Percentiles rank a stretch among this genome's conserved stretches.
Evolutionary conservation across 2,113 vertebrate species (phyloP).

Genomic region (Speoplatyrhinus poulsoni): DNA sequence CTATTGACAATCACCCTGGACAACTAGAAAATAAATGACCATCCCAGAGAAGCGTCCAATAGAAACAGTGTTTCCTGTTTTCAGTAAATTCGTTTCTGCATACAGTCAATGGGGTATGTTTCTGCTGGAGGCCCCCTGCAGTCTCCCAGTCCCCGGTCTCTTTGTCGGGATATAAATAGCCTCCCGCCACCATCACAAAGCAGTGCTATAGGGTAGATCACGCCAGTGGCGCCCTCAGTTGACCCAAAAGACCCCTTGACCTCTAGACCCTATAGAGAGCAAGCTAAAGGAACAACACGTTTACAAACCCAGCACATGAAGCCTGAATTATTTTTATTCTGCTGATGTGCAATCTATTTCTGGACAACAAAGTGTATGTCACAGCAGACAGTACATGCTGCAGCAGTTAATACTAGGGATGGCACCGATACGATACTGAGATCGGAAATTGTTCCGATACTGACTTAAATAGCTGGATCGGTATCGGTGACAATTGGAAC

Average conservation of each 20-base stretch:
- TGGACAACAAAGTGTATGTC: not conserved
- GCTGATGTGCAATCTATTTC: not conserved
- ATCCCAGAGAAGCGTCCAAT: not conserved
- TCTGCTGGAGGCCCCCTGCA: constrained; percentile 56
- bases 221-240: constrained; percentile 24
- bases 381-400: not conserved
- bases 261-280: not conserved
- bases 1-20: no score
- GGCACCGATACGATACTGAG: no score
- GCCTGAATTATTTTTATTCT: not conserved
- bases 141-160: constrained; percentile 48
- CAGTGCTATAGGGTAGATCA: constrained; percentile 43
- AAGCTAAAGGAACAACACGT: constrained; percentile 15
- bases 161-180: constrained; percentile 65
- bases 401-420: not conserved
- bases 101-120: constrained; percentile 42
- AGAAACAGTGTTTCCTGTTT: constrained; percentile 26
- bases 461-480: no score
- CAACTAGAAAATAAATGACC: no score
- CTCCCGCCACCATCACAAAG: constrained; percentile 53
- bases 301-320: constrained; percentile 31
- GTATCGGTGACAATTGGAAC: no score
- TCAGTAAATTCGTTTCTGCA: constrained; percentile 31
- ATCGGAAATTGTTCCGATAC: no score
- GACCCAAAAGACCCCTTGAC: constrained; percentile 29